These are phyloP conservation scores for Sitta europaea DNA, from an alignment of 2,113 vertebrate species.

Conservation along the genomic window DNA sequence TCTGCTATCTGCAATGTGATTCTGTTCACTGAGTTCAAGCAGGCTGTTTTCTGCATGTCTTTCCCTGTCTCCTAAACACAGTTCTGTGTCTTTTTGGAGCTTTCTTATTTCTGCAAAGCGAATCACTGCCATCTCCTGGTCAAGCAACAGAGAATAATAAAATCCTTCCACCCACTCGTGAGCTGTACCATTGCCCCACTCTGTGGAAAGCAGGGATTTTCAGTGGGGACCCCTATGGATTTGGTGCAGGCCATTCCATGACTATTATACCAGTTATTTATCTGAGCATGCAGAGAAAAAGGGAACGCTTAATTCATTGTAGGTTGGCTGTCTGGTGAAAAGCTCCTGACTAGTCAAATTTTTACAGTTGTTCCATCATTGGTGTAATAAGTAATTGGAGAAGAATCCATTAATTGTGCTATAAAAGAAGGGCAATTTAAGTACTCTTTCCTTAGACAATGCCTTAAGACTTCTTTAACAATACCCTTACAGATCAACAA, in stretches of 20 bases:
- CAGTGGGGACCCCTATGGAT: not conserved
- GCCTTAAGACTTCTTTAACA: not conserved
- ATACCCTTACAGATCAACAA: not conserved
- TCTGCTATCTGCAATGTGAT: not conserved
- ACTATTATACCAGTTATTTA: not conserved
- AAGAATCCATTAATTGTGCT: not conserved
- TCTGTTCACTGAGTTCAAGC: not conserved
- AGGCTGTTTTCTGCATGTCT: not conserved
- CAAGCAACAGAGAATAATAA: not conserved
- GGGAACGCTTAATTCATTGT: not conserved
- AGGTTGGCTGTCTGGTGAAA: not conserved
- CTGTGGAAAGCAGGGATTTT: not conserved
- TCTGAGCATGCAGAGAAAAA: not conserved
- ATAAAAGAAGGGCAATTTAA: not conserved
- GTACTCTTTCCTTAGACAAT: not conserved
- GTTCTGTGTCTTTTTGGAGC: not conserved
- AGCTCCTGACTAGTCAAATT: not conserved
- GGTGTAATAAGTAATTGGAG: not conserved
- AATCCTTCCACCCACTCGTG: not conserved
- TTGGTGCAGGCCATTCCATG: not conserved
- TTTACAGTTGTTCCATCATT: not conserved
- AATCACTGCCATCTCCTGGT: constrained; percentile 56
- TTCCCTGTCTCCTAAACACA: not conserved
- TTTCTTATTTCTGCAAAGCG: not conserved
- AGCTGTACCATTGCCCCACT: not conserved